Evolutionary conservation across 2,888 invertebrate species (phyloP), one percentile per base, ranked within the genome.

Genomic region (Eupithecia inturbata): DNA sequence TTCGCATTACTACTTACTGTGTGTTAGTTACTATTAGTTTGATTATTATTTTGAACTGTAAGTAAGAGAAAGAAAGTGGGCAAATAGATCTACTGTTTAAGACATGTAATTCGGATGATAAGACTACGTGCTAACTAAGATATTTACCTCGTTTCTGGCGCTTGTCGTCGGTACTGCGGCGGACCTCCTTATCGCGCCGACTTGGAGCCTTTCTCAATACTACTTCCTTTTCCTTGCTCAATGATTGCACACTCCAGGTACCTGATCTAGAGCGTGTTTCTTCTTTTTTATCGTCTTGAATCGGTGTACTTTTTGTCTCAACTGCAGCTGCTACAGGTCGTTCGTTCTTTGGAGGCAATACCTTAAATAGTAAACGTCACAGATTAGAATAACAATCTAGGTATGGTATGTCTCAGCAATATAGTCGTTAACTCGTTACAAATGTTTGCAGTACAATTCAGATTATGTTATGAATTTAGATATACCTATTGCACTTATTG

Each of bases 251-350:
- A 26, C 95, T 91, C 95, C 95, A 95, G 70, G 96, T 95, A 83
- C 96, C 97, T 77, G 96, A 96, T 73, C 96, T 95, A 62, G 95
- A 95, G 69, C 96, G 92, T 12, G 83, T 76, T 19, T 85, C 85
- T 57, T 74, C 28, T 53, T 83, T 76, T 49, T 77, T 77, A 39
- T 77, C 74, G 22, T 73, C 76, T 31, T 77, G 77, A 41, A 79
- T 79, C 22, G 73, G 74, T 66, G 16, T 26, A 22, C 60, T 63
- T 7, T 80, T 82, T 7, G 72, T 70, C 14, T 74, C 45, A 69
- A 79, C 75, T 12, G 66, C 33, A 12, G 36, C 12, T 75, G 14
- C 39, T 9, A 28, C 62, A 3, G 63, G 6, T 39, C 60, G n/a
- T 12, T 82, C 81, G 62, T 80, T 82, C 77, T 84, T 85, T 26